phyloP scores from a whole-genome alignment of 2,888 invertebrate species.

The Trissoscelio sp. region DNA sequence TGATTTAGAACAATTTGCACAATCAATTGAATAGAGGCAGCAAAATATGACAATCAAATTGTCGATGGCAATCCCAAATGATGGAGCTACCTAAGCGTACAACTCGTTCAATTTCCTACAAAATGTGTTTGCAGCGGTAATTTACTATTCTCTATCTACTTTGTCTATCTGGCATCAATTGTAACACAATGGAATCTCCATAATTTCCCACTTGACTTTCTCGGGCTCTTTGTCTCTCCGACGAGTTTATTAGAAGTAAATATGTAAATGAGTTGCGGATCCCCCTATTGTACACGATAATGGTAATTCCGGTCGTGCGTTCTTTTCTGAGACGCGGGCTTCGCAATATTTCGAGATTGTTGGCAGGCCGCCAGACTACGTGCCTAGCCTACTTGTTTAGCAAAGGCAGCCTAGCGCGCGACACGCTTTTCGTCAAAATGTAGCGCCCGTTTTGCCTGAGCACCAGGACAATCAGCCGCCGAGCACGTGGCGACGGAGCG shows the following conservation, averaged over 20 bases:
- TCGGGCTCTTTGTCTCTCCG: constrained; percentile 4
- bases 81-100: constrained; percentile 3
- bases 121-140: not conserved
- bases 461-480: constrained; percentile 74
- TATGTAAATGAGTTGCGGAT: constrained; percentile 40
- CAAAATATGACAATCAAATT: constrained; percentile 8
- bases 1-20: not conserved
- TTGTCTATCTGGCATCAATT: not conserved
- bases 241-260: constrained; percentile 43
- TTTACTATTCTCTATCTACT: not conserved
- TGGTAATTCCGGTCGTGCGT: constrained; percentile 29
- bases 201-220: constrained; percentile 27
- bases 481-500: constrained; percentile 80
- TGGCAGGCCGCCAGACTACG: constrained; percentile 77
- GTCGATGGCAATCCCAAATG: not conserved
- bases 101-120: not conserved
- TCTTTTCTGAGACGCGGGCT: constrained; percentile 39
- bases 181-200: not conserved
- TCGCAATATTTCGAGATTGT: constrained; percentile 73
- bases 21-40: not conserved
- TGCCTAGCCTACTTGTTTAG: constrained; percentile 77
- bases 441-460: constrained; percentile 69
- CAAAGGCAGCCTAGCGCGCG: constrained; percentile 66
- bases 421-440: constrained; percentile 75
- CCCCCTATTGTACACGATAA: constrained; percentile 22